Conservation (phyloP, 1,140 invertebrate genomes). For the Ostrea edulis region DNA sequence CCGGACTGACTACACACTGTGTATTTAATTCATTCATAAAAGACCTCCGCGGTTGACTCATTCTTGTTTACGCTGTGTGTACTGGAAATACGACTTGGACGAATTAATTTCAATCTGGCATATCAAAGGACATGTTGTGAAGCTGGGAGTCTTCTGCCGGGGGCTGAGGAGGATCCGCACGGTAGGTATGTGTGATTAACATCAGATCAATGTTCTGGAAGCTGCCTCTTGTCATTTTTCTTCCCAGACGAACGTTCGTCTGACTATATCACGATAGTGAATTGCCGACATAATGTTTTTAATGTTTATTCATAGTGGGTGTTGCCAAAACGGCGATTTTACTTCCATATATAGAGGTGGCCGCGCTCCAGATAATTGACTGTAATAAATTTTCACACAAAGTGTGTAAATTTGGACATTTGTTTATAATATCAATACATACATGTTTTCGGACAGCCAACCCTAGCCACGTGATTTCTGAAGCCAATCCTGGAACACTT, state of each 20-base stretch:
- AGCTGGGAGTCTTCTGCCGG: background rate
- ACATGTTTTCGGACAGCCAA: constrained; percentile 34
- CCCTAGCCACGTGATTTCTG: constrained; percentile 51
- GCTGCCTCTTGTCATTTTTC: constrained; percentile 10
- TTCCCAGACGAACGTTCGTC: background rate
- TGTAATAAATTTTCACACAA: constrained; percentile 21
- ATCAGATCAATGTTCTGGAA: constrained; percentile 37
- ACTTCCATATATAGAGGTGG: constrained; percentile 29
- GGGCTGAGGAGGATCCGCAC: constrained; percentile 7
- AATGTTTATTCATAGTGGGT: constrained; percentile 28
- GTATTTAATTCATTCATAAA: constrained; percentile 35
- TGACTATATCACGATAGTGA: background rate
- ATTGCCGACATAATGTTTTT: constrained; percentile 21
- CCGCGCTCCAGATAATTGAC: constrained; percentile 20
- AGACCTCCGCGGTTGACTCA: constrained; percentile 1
- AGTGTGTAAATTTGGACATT: constrained; percentile 39
- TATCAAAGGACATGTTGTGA: constrained; percentile 37
- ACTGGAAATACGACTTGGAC: constrained; percentile 23
- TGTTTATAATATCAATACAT: constrained; percentile 30
- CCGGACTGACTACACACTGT: background rate
- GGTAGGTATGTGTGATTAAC: constrained; percentile 26
- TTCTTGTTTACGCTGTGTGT: constrained; percentile 2
- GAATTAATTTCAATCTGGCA: constrained; percentile 29
- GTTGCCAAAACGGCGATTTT: constrained; percentile 5
- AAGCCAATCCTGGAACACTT: constrained; percentile 55